Conservation (phyloP, 2,113 vertebrate genomes). For the Bambusicola thoracicus region DNA sequence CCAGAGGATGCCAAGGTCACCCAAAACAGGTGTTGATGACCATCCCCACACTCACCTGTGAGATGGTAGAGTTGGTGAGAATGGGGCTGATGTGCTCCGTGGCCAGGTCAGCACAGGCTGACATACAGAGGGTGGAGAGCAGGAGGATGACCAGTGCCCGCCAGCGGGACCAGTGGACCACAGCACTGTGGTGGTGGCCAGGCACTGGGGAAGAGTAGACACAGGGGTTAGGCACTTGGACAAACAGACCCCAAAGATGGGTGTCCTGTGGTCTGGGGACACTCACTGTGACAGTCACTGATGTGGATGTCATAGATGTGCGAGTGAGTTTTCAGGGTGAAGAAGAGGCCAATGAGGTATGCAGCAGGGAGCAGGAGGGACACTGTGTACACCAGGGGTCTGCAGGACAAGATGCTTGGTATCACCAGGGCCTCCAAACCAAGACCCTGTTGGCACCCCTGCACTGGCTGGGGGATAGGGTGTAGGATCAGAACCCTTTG, state of each 20-base stretch:
- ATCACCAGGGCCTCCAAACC: background rate
- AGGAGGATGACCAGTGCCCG: constrained; percentile 83
- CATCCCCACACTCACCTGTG: constrained; percentile 76
- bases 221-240: fast-evolving
- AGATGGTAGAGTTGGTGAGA: constrained; percentile 80
- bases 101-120: constrained; percentile 88
- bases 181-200: constrained; percentile 73
- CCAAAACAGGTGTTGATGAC: fast-evolving
- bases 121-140: constrained; percentile 86
- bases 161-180: constrained; percentile 86
- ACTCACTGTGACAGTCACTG: constrained; percentile 84
- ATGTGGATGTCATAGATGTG: constrained; percentile 88
- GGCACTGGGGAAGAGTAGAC: constrained; percentile 15
- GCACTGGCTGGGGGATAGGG: no score
- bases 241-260: fast-evolving
- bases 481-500: background rate
- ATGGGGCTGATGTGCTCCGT: constrained; percentile 88
- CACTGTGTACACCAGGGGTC: constrained; percentile 82
- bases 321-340: constrained; percentile 87
- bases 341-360: constrained; percentile 86
- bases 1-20: background rate
- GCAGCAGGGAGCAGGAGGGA: constrained; percentile 82
- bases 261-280: fast-evolving
- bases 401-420: constrained; percentile 22
- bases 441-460: background rate